Evolutionary conservation across 2,888 invertebrate species (phyloP).

Genomic region (Ennomos erosarius): DNA sequence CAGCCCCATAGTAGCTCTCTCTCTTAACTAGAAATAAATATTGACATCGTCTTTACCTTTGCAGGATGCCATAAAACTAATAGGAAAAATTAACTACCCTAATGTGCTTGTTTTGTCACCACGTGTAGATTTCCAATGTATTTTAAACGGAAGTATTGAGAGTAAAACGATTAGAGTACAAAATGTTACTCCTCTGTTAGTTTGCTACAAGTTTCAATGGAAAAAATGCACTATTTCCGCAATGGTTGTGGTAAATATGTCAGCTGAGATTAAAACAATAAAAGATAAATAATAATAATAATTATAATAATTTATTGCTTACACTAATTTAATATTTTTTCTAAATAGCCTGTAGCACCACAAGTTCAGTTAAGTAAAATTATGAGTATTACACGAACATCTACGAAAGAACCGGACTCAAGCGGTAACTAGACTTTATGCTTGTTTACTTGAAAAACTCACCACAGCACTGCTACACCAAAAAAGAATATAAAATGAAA

Average conservation of each 20-base stretch:
- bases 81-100: slow-evolving; percentile 88
- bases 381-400: slow-evolving; percentile 33
- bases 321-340: slow-evolving; percentile 18
- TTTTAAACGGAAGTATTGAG: slow-evolving; percentile 71
- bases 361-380: slow-evolving; percentile 38
- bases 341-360: slow-evolving; percentile 36
- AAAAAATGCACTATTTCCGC: slow-evolving; percentile 60
- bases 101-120: slow-evolving; percentile 85
- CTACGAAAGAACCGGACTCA: slow-evolving; percentile 44
- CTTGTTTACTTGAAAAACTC: no score
- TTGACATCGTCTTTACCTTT: slow-evolving; percentile 40
- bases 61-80: slow-evolving; percentile 87
- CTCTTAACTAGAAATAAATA: no score
- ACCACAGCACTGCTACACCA: no score
- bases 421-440: slow-evolving; percentile 41
- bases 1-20: no score
- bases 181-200: slow-evolving; percentile 72
- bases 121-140: slow-evolving; percentile 86
- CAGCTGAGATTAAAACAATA: slow-evolving; percentile 14
- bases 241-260: slow-evolving; percentile 47
- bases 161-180: slow-evolving; percentile 74
- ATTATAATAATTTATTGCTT: no score
- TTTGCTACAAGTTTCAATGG: slow-evolving; percentile 73
- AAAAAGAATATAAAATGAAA: no score
- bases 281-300: no score